Conservation (phyloP, 2,797 vertebrate species). For the Scolopax rusticola region DNA sequence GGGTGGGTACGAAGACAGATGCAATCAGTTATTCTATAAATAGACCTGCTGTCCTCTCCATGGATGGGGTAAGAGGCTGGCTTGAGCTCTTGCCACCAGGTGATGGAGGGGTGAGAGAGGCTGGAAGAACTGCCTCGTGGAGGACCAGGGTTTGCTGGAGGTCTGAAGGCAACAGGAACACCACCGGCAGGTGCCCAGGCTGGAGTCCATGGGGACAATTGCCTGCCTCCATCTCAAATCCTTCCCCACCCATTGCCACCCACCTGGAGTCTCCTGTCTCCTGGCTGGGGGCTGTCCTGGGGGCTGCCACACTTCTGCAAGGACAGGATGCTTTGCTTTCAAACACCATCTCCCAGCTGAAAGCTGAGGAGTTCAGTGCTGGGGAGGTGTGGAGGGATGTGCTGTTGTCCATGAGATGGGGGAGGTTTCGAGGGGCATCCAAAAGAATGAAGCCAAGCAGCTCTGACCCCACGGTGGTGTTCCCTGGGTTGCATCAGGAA, state of each 20-base stretch:
- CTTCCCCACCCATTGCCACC: accelerated
- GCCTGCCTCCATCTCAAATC: background rate
- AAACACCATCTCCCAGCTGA: background rate
- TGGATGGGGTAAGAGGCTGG: background rate
- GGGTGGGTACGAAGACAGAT: background rate
- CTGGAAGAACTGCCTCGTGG: background rate
- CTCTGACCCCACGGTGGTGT: background rate
- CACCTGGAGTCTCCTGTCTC: background rate
- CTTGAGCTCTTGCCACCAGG: background rate
- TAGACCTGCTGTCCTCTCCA: background rate
- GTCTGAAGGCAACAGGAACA: accelerated
- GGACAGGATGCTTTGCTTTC: background rate
- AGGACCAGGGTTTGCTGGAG: background rate
- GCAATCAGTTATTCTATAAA: constrained; percentile 15
- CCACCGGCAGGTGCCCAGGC: accelerated
- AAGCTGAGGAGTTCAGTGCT: background rate
- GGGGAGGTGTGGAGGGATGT: background rate
- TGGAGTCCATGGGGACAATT: background rate
- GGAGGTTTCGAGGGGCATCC: accelerated
- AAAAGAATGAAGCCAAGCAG: background rate
- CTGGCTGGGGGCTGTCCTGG: accelerated
- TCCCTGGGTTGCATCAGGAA: background rate
- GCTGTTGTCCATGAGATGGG: too few species aligned
- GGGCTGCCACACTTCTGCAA: background rate
- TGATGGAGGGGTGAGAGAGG: background rate